Evolutionary conservation across 2,888 invertebrate genomes (phyloP).

Genomic region (Patella ulyssiponensis): DNA sequence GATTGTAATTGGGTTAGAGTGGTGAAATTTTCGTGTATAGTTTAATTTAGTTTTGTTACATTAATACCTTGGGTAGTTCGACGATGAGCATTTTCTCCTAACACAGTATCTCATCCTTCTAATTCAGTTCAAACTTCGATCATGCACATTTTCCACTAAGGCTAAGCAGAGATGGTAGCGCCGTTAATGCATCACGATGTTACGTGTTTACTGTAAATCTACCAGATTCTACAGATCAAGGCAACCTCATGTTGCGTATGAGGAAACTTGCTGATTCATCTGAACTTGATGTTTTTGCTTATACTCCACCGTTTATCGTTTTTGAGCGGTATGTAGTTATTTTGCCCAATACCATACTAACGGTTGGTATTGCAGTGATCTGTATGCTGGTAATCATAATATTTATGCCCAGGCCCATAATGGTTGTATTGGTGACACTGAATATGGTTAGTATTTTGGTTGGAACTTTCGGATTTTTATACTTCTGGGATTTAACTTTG

Average conservation of each 20-base stretch:
- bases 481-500: conserved; percentile 49
- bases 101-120: too few relatives aligned
- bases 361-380: conserved; percentile 54
- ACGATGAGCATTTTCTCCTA: too few relatives aligned
- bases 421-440: conserved; percentile 49
- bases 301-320: conserved; percentile 48
- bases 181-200: conserved; percentile 86
- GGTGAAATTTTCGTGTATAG: too few relatives aligned
- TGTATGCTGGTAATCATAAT: conserved; percentile 56
- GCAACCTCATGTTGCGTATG: conserved; percentile 47
- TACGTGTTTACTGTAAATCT: conserved; percentile 91
- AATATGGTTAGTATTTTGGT: conserved; percentile 54
- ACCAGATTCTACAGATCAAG: conserved; percentile 78
- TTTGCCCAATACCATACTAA: conserved; percentile 53
- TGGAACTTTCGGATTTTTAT: conserved; percentile 57
- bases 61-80: too few relatives aligned
- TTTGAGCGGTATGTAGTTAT: conserved; percentile 59
- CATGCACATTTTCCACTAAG: too few relatives aligned
- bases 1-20: too few relatives aligned
- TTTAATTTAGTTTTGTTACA: too few relatives aligned
- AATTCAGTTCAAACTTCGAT: too few relatives aligned
- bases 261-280: conserved; percentile 46
- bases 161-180: conserved; percentile 69
- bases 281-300: conserved; percentile 44
- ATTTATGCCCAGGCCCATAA: conserved; percentile 57